Evolutionary conservation across 2,113 vertebrate species (phyloP).

Genomic region (Zosterops hypoxanthus): DNA sequence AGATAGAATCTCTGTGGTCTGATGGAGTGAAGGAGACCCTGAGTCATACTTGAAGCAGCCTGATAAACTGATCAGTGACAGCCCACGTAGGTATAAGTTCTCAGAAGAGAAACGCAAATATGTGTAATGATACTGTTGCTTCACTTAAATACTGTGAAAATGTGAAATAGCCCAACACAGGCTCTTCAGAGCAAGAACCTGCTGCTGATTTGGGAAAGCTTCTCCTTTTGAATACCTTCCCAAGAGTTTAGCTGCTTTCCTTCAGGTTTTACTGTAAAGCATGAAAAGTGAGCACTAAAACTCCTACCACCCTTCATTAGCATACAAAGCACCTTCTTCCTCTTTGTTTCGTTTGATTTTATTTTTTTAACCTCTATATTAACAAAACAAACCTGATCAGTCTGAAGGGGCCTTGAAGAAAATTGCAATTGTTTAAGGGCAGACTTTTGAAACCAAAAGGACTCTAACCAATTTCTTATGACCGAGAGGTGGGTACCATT

Average conservation of each 20-base stretch:
- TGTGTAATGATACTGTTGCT: not conserved
- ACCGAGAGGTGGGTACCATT: not conserved
- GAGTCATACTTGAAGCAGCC: not conserved
- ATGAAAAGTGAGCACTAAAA: not conserved
- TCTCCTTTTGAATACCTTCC: not conserved
- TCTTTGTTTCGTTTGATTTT: not conserved
- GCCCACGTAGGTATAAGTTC: not conserved
- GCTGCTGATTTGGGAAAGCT: not conserved
- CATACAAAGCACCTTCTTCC: not conserved
- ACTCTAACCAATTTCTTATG: constrained; percentile 23
- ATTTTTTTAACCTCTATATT: not conserved
- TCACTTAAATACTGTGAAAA: not conserved
- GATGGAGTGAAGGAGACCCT: not conserved
- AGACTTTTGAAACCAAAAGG: constrained; percentile 26
- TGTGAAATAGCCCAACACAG: not conserved
- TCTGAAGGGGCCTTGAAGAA: not conserved
- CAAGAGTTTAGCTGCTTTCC: not conserved
- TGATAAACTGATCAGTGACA: not conserved
- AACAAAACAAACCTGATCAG: not conserved
- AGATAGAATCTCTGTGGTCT: not conserved
- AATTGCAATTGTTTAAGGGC: not conserved
- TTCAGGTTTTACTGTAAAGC: not conserved
- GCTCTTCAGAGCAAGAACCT: not conserved
- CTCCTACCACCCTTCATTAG: not conserved
- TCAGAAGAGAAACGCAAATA: not conserved